Conservation (phyloP, 2,113 vertebrate genomes). For the Girardinichthys multiradiatus region DNA sequence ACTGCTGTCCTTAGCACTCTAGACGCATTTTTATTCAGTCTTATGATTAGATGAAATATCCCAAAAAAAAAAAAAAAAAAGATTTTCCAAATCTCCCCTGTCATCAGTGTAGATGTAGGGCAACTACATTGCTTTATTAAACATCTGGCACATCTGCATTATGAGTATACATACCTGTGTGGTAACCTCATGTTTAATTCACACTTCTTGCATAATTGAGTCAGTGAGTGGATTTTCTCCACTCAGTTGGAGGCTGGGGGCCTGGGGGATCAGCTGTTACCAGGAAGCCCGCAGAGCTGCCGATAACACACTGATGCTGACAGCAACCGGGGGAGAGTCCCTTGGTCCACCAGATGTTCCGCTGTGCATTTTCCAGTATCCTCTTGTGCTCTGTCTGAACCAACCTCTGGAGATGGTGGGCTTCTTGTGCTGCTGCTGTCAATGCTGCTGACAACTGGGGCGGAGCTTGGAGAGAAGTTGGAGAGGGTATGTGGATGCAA, state of each 20-base stretch:
- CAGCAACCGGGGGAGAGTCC: conserved; percentile 25
- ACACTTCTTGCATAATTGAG: conserved; percentile 79
- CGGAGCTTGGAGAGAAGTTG: conserved; percentile 11
- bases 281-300: conserved; percentile 44
- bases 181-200: conserved; percentile 77
- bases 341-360: conserved; percentile 47
- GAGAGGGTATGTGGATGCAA: conserved; percentile 19
- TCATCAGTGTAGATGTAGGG: conserved; percentile 38
- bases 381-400: conserved; percentile 25
- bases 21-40: background rate
- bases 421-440: conserved; percentile 12
- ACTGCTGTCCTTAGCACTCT: conserved; percentile 17
- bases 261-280: conserved; percentile 72
- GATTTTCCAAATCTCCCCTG: background rate
- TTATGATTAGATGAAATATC: conserved; percentile 1
- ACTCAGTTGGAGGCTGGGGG: conserved; percentile 53
- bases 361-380: conserved; percentile 22
- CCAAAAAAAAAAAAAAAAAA: background rate
- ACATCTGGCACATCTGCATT: conserved; percentile 33
- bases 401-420: conserved; percentile 31
- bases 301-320: conserved; percentile 22
- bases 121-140: conserved; percentile 44
- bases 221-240: conserved; percentile 66
- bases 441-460: conserved; percentile 21
- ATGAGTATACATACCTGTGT: conserved; percentile 52